These are phyloP conservation scores for Garra rufa DNA, from an alignment of 2,113 vertebrate species.

Conservation along the genomic window DNA sequence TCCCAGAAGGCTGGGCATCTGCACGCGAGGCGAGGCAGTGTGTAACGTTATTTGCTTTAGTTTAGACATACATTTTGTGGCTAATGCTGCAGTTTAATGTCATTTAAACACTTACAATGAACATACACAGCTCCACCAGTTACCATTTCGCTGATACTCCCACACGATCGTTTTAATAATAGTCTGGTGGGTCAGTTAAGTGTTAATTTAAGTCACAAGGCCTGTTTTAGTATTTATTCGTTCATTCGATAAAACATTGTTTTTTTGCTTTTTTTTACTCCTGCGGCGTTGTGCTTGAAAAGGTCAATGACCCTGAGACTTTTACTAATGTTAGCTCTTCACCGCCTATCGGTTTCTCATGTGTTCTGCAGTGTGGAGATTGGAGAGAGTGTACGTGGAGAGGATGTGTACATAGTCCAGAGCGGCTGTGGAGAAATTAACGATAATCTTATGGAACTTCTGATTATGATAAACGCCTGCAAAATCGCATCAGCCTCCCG, in stretches of 20 bases:
- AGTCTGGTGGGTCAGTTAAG: not conserved
- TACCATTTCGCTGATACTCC: not conserved
- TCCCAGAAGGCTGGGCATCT: constrained; percentile 30
- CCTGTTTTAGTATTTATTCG: not conserved
- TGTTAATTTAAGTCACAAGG: not conserved
- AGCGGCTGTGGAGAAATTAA: constrained; percentile 84
- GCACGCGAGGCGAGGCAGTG: not conserved
- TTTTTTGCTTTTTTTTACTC: not conserved
- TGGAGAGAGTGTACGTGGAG: constrained; percentile 81
- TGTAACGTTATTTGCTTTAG: not conserved
- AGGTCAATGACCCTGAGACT: not conserved
- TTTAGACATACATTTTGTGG: not conserved
- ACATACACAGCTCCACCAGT: not conserved
- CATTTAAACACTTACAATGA: not conserved
- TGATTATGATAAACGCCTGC: constrained; percentile 85
- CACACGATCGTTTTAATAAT: not conserved
- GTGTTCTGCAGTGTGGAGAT: constrained; percentile 76
- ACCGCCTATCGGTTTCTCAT: not conserved
- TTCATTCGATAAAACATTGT: not conserved
- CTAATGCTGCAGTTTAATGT: not conserved
- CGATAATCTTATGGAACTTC: constrained; percentile 82
- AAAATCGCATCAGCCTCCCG: constrained; percentile 82
- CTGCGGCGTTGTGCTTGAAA: not conserved
- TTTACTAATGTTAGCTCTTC: not conserved
- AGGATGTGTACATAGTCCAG: constrained; percentile 85